Evolutionary conservation across 64 coral and sea anemone species (phyloP).

Genomic region (Stylophora pistillata): DNA sequence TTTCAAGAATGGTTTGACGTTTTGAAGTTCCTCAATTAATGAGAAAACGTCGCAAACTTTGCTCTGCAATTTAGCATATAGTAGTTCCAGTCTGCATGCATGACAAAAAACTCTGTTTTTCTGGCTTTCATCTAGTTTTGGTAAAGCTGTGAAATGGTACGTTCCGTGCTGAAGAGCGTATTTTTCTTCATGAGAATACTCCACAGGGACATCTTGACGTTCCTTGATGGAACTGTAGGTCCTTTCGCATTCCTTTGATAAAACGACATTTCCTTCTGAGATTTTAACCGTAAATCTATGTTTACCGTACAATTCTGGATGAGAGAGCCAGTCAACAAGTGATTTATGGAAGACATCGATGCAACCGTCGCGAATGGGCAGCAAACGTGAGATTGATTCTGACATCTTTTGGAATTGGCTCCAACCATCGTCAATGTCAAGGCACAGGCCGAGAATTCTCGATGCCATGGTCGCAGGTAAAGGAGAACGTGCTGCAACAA

Average conservation of each 20-base stretch:
- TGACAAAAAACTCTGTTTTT: slow-evolving; percentile 29
- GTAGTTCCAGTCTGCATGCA: slow-evolving; percentile 54
- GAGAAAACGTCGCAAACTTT: slow-evolving; percentile 56
- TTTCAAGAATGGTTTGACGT: neutral
- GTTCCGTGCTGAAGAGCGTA: slow-evolving; percentile 68
- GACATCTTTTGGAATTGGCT: slow-evolving; percentile 10
- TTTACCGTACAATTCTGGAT: slow-evolving; percentile 19
- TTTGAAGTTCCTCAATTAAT: slow-evolving; percentile 62
- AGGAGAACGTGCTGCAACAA: slow-evolving; percentile 45
- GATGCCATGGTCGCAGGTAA: slow-evolving; percentile 64
- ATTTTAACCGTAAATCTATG: slow-evolving; percentile 62
- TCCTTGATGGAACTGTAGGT: slow-evolving; percentile 20
- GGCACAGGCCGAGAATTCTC: slow-evolving; percentile 42
- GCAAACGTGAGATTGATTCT: slow-evolving; percentile 41
- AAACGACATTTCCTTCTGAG: slow-evolving; percentile 31
- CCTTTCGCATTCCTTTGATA: slow-evolving; percentile 48
- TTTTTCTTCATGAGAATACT: slow-evolving; percentile 36
- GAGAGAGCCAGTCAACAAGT: slow-evolving; percentile 67
- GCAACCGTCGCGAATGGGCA: slow-evolving; percentile 49
- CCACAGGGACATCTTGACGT: neutral
- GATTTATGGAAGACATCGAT: slow-evolving; percentile 83
- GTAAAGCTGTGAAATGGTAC: slow-evolving; percentile 35
- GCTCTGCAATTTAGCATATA: slow-evolving; percentile 51
- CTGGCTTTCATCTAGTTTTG: slow-evolving; percentile 1
- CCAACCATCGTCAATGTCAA: neutral